Conservation (phyloP, 2,888 invertebrate species). For the Cordilura impudica region DNA sequence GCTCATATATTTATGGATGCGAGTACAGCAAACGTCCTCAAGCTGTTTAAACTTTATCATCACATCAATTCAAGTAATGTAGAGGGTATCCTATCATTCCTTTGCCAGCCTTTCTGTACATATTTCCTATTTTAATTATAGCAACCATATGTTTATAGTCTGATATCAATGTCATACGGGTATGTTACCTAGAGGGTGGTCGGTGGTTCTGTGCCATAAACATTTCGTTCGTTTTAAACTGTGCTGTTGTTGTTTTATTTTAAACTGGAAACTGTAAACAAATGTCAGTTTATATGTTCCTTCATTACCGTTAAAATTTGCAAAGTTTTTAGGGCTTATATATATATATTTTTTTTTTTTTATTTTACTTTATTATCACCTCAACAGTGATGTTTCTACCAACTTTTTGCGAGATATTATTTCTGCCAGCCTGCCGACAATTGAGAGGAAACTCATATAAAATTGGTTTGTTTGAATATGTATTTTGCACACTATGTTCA, state of each 20-base stretch:
- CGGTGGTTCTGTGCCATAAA: constrained; percentile 2
- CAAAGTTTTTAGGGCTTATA: constrained; percentile 28
- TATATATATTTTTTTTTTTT: no score
- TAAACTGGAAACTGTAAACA: constrained; percentile 9
- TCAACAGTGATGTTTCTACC: neutral
- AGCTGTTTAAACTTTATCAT: constrained; percentile 26
- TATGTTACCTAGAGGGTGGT: constrained; percentile 25
- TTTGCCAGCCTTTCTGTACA: neutral
- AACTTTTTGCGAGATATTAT: neutral
- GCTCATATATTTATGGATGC: constrained; percentile 1
- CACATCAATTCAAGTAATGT: neutral
- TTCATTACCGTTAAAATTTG: constrained; percentile 25
- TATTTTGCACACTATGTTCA: no score
- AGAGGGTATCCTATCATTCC: neutral
- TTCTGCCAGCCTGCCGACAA: neutral
- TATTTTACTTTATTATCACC: constrained; percentile 14
- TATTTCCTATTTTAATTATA: constrained; percentile 38
- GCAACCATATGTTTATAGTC: neutral
- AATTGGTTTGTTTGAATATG: neutral
- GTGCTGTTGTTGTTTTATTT: neutral
- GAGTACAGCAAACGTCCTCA: constrained; percentile 4
- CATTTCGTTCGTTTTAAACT: constrained; percentile 12
- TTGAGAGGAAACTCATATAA: neutral
- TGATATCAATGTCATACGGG: constrained; percentile 6
- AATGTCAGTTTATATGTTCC: constrained; percentile 14